A percentile compares a stretch with the other conserved stretches of the same genome.
These are phyloP conservation scores for Conomelus anceps DNA, from an alignment of 2,888 invertebrate species.

Conservation along the genomic window DNA sequence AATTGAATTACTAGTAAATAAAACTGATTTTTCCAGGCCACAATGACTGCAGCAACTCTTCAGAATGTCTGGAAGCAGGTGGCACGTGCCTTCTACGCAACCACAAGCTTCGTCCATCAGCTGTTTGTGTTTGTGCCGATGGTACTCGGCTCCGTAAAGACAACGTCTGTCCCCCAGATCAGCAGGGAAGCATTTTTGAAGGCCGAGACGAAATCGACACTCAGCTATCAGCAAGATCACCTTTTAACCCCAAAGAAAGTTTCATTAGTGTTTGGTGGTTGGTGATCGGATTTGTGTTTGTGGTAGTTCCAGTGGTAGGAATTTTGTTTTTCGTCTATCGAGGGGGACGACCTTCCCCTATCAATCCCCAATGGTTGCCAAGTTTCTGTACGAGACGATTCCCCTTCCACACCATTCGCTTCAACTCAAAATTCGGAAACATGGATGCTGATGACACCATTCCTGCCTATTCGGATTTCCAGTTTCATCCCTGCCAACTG, in stretches of 20 bases:
- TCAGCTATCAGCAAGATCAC: no score
- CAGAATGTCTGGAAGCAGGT: background rate
- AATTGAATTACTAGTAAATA: constrained; percentile 13
- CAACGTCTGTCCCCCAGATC: constrained; percentile 38
- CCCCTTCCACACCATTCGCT: background rate
- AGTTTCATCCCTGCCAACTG: constrained; percentile 32
- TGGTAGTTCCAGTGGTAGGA: constrained; percentile 5
- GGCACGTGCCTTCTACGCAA: background rate
- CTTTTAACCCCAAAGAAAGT: no score
- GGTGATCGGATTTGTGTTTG: background rate
- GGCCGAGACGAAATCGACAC: no score
- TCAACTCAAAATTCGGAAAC: background rate
- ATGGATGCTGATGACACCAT: background rate
- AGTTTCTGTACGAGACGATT: constrained; percentile 25
- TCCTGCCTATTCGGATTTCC: constrained; percentile 19
- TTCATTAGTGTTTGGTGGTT: background rate
- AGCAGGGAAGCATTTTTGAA: background rate
- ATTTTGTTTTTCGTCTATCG: constrained; percentile 3
- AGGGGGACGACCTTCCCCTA: background rate
- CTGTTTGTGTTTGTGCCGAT: constrained; percentile 52
- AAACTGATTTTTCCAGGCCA: background rate
- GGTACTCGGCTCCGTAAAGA: constrained; percentile 43
- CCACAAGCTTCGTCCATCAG: constrained; percentile 42
- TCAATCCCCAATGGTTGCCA: constrained; percentile 20
- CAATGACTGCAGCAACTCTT: background rate